Percentiles rank a stretch among this genome's conserved stretches.
phyloP scores from a whole-genome alignment of 2,888 invertebrate species.

The Lissocephala sabroskyi region DNA sequence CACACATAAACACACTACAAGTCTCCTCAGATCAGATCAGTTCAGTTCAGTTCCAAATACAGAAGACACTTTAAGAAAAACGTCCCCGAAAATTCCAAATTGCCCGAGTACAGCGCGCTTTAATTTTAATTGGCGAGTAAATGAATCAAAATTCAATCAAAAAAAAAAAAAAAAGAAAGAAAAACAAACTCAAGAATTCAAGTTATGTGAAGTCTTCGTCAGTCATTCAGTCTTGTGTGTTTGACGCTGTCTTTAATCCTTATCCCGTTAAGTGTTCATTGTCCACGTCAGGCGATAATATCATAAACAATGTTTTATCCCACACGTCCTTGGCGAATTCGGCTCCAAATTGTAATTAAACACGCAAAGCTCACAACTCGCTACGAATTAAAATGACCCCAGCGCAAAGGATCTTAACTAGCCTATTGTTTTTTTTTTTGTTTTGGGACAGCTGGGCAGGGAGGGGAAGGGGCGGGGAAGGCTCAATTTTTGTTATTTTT shows the following conservation, averaged over 20 bases:
- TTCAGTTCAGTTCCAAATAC: conserved; percentile 24
- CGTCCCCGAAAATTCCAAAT: background rate
- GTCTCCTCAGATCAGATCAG: conserved; percentile 25
- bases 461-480: too few relatives aligned
- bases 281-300: conserved; percentile 42
- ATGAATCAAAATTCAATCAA: background rate
- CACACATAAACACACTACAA: conserved; percentile 7
- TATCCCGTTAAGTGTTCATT: conserved; percentile 30
- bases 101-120: background rate
- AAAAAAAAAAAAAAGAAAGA: background rate
- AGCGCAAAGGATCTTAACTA: background rate
- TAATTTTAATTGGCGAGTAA: too few relatives aligned
- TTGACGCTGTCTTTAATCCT: too few relatives aligned
- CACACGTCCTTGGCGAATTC: conserved; percentile 20
- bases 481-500: too few relatives aligned
- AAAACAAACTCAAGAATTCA: background rate
- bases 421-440: background rate
- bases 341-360: background rate
- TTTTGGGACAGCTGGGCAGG: too few relatives aligned
- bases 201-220: too few relatives aligned
- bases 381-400: too few relatives aligned
- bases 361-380: too few relatives aligned
- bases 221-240: too few relatives aligned
- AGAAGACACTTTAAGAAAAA: background rate
- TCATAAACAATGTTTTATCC: conserved; percentile 54